A percentile compares a stretch with the other conserved stretches of the same genome.
phyloP scores from a whole-genome alignment of 2,113 vertebrate genomes.

The Chamaea fasciata region DNA sequence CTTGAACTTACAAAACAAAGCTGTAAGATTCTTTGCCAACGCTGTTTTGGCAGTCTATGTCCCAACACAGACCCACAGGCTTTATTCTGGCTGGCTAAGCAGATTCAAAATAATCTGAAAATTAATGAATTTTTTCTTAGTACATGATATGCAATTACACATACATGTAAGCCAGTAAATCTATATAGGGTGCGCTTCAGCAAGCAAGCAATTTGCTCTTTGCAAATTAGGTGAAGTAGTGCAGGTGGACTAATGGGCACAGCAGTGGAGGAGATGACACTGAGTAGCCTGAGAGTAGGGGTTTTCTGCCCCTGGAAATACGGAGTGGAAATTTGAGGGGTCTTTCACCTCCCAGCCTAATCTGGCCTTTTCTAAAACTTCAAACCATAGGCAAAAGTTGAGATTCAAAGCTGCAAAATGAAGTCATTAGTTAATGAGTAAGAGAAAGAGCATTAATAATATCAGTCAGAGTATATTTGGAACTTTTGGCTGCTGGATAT shows the following conservation, averaged over 20 bases:
- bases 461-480: background rate
- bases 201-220: background rate
- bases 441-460: background rate
- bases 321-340: background rate
- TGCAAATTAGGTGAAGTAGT: background rate
- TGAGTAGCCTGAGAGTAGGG: background rate
- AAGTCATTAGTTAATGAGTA: background rate
- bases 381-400: background rate
- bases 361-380: background rate
- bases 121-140: background rate
- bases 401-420: background rate
- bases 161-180: background rate
- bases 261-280: background rate
- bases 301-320: background rate
- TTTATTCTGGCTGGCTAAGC: background rate
- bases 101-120: background rate
- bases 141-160: background rate
- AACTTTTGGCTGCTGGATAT: background rate
- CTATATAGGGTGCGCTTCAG: background rate
- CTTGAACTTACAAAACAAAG: background rate
- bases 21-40: background rate
- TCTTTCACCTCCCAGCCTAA: background rate
- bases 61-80: background rate
- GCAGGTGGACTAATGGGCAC: background rate
- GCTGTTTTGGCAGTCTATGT: background rate